phyloP scores from a whole-genome alignment of 2,797 vertebrate species.

The Acrossocheilus fasciatus region DNA sequence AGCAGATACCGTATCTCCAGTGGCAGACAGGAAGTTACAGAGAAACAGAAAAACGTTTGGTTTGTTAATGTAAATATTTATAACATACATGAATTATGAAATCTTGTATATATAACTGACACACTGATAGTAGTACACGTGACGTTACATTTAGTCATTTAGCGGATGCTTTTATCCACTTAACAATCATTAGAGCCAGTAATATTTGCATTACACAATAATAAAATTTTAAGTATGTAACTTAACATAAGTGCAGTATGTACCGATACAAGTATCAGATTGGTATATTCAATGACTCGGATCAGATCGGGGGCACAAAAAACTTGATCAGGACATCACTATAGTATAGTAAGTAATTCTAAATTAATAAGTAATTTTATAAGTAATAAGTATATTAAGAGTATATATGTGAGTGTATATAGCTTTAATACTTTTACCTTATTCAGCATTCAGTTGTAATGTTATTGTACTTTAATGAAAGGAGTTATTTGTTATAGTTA shows the following conservation, averaged over 20 bases:
- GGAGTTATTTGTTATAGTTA: background rate
- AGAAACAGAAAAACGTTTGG: background rate
- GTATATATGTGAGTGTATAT: background rate
- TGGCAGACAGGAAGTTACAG: conserved; percentile 2
- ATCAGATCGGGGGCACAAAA: background rate
- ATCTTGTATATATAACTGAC: background rate
- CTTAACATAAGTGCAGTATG: too few species aligned
- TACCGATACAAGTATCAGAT: background rate
- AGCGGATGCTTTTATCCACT: background rate
- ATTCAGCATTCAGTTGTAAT: background rate
- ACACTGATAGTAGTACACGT: background rate
- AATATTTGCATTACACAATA: background rate
- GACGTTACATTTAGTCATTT: background rate
- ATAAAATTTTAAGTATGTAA: background rate
- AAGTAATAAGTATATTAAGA: background rate
- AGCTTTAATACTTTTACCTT: background rate
- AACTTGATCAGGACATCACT: background rate
- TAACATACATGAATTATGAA: background rate
- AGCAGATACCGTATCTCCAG: conserved; percentile 27
- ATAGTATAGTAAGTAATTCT: background rate
- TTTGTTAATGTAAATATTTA: conserved; percentile 16
- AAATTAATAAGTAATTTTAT: background rate
- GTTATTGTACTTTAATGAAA: background rate
- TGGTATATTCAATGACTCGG: background rate
- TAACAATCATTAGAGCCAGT: background rate